Evolutionary conservation across 2,888 invertebrate species (phyloP).

Genomic region (Drosophila subquinaria): DNA sequence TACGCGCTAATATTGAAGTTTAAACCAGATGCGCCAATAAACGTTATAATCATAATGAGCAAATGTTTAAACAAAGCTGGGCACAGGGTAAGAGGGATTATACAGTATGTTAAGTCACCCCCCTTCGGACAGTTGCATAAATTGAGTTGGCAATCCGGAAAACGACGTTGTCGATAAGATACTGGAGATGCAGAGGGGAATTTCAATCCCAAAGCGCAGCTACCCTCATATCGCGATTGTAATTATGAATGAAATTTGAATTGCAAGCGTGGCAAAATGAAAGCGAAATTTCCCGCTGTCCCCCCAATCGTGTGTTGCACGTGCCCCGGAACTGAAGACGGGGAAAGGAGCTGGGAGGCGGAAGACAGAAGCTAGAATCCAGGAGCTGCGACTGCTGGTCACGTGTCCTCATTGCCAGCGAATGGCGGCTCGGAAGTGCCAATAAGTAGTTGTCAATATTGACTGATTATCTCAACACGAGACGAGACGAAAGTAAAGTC

Average conservation of each 20-base stretch:
- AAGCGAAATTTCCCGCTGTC: constrained; percentile 9
- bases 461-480: constrained; percentile 83
- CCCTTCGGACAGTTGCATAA: constrained; percentile 39
- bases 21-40: constrained; percentile 67
- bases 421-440: constrained; percentile 77
- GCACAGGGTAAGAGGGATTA: not conserved
- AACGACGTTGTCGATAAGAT: constrained; percentile 37
- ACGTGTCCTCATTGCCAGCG: constrained; percentile 56
- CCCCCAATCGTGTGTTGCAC: constrained; percentile 34
- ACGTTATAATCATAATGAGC: constrained; percentile 77
- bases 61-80: constrained; percentile 70
- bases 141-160: constrained; percentile 30
- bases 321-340: constrained; percentile 51
- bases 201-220: constrained; percentile 6
- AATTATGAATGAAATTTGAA: constrained; percentile 80
- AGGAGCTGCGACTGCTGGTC: constrained; percentile 37
- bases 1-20: constrained; percentile 75
- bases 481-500: constrained; percentile 18
- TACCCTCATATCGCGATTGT: constrained; percentile 52
- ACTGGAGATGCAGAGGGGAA: constrained; percentile 6
- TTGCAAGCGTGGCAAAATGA: constrained; percentile 58
- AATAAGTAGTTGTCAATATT: constrained; percentile 85
- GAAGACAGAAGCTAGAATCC: constrained; percentile 25
- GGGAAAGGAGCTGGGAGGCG: not conserved
- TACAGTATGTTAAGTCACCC: not conserved